Conservation (phyloP, 2,797 vertebrate species). For the Vipera ursinii region DNA sequence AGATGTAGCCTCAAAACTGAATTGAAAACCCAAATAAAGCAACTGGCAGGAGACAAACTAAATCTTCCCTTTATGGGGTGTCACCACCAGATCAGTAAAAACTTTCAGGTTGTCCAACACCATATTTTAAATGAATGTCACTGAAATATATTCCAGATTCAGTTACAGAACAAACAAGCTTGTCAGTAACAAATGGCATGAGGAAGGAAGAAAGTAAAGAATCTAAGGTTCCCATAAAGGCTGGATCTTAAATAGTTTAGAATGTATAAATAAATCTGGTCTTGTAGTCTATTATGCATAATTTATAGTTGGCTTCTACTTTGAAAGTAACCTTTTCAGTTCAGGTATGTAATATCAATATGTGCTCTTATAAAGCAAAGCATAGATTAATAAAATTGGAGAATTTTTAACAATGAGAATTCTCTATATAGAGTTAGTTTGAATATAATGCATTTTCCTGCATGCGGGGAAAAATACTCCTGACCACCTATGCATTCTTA, state of each 20-base stretch:
- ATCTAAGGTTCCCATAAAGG: background rate
- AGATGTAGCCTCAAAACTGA: background rate
- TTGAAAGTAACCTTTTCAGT: background rate
- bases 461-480: background rate
- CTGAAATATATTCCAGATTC: background rate
- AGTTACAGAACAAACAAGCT: background rate
- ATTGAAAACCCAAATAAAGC: background rate
- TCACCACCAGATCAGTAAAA: background rate
- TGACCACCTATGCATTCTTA: background rate
- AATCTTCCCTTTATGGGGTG: background rate
- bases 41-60: background rate
- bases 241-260: background rate
- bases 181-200: background rate
- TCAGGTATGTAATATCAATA: background rate
- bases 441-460: background rate
- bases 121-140: background rate
- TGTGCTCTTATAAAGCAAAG: background rate
- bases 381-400: background rate
- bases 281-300: background rate
- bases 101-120: background rate
- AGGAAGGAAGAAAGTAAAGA: background rate
- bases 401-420: background rate
- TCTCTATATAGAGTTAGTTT: background rate
- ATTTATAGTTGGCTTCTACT: background rate
- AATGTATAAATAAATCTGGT: background rate